Percentiles rank a stretch among this genome's conserved stretches.
Conservation (phyloP, 2,888 invertebrate species). For the Coelinius sp. region DNA sequence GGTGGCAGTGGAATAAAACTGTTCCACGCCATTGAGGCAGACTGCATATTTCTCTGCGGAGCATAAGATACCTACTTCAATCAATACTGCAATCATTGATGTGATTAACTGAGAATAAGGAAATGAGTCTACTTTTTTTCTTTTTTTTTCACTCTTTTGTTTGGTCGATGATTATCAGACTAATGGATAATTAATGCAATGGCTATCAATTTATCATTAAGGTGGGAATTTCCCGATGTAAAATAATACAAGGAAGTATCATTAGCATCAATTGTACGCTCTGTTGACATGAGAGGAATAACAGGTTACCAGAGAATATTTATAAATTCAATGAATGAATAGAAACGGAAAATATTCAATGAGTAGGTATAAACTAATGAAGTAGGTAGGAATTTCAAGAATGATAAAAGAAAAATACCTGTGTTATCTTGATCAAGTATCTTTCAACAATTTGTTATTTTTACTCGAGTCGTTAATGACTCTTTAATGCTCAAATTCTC, state of each 20-base stretch:
- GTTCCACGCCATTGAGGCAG: constrained; percentile 67
- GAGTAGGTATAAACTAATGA: no score
- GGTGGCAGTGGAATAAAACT: constrained; percentile 65
- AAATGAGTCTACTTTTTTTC: constrained; percentile 1
- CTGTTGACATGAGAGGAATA: no score
- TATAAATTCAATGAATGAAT: neutral
- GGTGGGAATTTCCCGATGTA: neutral
- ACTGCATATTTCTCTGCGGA: constrained; percentile 68
- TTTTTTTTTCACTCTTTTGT: neutral
- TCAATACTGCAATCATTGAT: constrained; percentile 61
- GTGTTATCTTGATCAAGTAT: neutral
- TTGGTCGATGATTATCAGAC: neutral
- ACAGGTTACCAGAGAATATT: no score
- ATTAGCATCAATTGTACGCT: neutral
- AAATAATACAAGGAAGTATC: neutral
- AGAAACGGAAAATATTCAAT: no score
- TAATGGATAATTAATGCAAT: neutral
- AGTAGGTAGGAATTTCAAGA: neutral
- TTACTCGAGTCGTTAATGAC: neutral
- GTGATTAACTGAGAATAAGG: constrained; percentile 20
- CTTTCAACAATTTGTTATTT: neutral
- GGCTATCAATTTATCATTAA: neutral
- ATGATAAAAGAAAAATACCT: neutral
- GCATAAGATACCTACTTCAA: constrained; percentile 68
- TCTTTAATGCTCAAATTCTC: neutral